A percentile compares a stretch with the other conserved stretches of the same genome.
phyloP scores from a whole-genome alignment of 2,888 invertebrate genomes.

The Gonocerus acuteangulatus region DNA sequence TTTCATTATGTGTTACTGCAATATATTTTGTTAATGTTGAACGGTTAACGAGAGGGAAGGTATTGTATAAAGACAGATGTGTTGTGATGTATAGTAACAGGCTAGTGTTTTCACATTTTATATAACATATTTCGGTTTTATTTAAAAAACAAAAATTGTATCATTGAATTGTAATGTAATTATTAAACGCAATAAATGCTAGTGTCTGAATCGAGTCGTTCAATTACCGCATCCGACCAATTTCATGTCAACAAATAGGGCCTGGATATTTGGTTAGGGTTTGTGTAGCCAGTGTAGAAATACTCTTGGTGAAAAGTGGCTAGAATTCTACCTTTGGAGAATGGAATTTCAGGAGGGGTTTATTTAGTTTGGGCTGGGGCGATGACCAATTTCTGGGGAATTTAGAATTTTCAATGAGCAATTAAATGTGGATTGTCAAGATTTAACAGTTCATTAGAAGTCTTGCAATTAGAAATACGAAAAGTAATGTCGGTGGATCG shows the following conservation, averaged over 20 bases:
- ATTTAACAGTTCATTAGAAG: too few species aligned
- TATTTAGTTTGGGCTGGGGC: too few species aligned
- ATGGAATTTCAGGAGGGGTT: too few species aligned
- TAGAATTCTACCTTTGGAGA: too few species aligned
- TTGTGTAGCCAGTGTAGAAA: too few species aligned
- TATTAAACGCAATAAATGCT: constrained; percentile 25
- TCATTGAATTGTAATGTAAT: constrained; percentile 25
- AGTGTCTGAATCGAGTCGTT: constrained; percentile 28
- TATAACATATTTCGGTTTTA: constrained; percentile 16
- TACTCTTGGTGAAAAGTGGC: too few species aligned
- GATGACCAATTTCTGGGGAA: too few species aligned
- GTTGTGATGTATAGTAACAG: constrained; percentile 19
- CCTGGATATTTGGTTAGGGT: background rate
- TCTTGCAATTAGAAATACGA: too few species aligned
- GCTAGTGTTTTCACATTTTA: constrained; percentile 20
- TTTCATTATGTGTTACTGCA: constrained; percentile 18
- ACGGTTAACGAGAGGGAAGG: constrained; percentile 23
- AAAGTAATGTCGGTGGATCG: too few species aligned
- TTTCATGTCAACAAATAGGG: constrained; percentile 22
- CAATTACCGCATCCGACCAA: constrained; percentile 18
- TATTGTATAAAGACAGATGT: constrained; percentile 25
- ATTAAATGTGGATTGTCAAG: too few species aligned
- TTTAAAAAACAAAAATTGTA: constrained; percentile 18
- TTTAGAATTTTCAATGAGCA: too few species aligned
- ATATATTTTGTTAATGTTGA: constrained; percentile 24